phyloP scores from a whole-genome alignment of 2,797 vertebrate species.

The Luscinia luscinia region DNA sequence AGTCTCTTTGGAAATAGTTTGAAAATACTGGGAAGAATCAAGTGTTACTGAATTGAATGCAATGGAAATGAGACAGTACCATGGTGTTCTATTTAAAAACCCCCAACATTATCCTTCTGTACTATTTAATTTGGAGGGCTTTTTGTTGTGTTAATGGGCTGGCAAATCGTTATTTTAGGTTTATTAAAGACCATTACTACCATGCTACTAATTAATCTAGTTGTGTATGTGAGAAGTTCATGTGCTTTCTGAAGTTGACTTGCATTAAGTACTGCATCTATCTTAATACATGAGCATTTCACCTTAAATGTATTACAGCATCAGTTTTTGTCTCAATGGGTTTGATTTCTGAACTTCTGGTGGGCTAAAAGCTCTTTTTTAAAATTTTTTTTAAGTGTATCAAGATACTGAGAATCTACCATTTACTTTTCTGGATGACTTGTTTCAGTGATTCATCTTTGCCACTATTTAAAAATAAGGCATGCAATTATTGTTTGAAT shows the following conservation, averaged over 20 bases:
- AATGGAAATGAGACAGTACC: neutral
- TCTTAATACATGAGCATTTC: neutral
- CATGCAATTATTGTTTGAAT: conserved; percentile 74
- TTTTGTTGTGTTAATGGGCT: conserved; percentile 23
- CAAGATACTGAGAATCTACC: conserved; percentile 25
- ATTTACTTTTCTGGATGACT: conserved; percentile 59
- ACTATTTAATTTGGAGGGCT: neutral
- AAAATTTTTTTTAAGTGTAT: neutral
- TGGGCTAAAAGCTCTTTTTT: neutral
- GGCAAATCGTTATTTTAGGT: neutral
- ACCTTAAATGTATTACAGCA: neutral
- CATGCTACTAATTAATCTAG: neutral
- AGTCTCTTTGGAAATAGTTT: neutral
- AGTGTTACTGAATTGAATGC: neutral
- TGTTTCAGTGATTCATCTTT: conserved; percentile 68
- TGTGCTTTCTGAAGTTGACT: neutral
- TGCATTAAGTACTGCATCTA: neutral
- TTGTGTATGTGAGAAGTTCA: conserved; percentile 1
- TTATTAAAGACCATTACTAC: conserved; percentile 26
- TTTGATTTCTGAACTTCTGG: conserved; percentile 23
- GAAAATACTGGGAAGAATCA: neutral
- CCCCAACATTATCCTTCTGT: neutral
- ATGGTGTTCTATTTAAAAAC: neutral
- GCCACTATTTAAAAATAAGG: conserved; percentile 71
- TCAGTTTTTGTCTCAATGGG: neutral